Evolutionary conservation across 2,797 vertebrate genomes (phyloP), one percentile per base, ranked within the genome.

Genomic region (Sciurus carolinensis): DNA sequence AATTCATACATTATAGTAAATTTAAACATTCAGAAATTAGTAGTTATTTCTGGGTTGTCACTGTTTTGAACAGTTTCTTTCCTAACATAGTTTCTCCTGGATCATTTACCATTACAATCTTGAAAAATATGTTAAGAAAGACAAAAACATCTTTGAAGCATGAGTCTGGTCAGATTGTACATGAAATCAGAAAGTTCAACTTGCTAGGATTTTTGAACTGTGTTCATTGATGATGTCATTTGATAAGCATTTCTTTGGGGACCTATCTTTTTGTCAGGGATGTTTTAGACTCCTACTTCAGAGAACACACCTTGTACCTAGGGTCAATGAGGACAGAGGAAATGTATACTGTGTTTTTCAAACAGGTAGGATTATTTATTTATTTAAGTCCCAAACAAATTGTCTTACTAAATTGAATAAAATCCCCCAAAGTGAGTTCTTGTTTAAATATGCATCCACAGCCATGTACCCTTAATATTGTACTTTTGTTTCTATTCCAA

Each of bases 61-160:
- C 2, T 71, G 7, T 69, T 94, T 79, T 36, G 72, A 77, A 82
- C 54, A 12, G 84, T 88, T 20, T 14, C 87, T 66, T 71, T 91
- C 36, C 52, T 87, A 77, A 36, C 1, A n/a, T 26, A 82, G 3
- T 66, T 95, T 82, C 24, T 91, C 24, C 7, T 66, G 24, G 39
- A n/a, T 80, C 24, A 76, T 12, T 88, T 89, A 42, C 75, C 77
- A 83, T 71, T 36, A 39, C 4, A 71, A 17, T 54, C 6, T 76
- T 95, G 33, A 59, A 59, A 73, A 87, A 47, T 64, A 39, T 90
- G 64, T 87, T 84, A 54, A 67, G 39, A 90, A 69, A 57, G 47
- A 47, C 18, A 54, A n/a, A 77, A 73, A 59, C 36, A 54, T 59
- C 59, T 91, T 72, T 77, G 64, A 90, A 86, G 18, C 66, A 50